Percentiles rank a stretch among this genome's conserved stretches.
Conservation (phyloP, 37 sponge, comb jelly and placozoan genomes). For the Spongilla lacustris region DNA sequence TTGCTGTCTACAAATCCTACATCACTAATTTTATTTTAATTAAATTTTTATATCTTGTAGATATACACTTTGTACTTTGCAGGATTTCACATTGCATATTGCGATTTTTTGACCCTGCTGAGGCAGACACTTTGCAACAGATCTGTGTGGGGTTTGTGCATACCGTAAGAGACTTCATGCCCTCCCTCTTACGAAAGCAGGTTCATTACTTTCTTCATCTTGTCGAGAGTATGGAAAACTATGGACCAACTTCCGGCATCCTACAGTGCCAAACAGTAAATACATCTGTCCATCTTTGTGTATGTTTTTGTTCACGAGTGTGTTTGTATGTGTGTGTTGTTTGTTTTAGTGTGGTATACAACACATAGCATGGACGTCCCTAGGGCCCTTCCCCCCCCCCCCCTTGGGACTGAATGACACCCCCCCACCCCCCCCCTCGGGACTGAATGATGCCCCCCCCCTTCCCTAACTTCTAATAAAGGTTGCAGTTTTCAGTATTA, state of each 20-base stretch:
- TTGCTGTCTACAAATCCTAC: too few relatives aligned
- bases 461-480: too few relatives aligned
- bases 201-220: not conserved
- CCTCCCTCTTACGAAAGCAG: not conserved
- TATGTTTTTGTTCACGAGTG: not conserved
- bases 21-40: too few relatives aligned
- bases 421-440: not conserved
- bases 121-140: not conserved
- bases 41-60: too few relatives aligned
- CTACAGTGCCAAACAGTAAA: not conserved
- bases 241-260: not conserved
- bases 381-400: not conserved
- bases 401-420: not conserved
- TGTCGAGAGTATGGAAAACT: not conserved
- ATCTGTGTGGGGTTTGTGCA: not conserved
- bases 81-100: not conserved
- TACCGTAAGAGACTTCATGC: not conserved
- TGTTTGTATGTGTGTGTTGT: not conserved
- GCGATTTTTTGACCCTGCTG: conserved; percentile 1
- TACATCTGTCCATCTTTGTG: not conserved
- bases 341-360: not conserved
- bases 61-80: not conserved
- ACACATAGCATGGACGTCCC: not conserved
- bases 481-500: too few relatives aligned
- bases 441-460: too few relatives aligned